Evolutionary conservation across 2,797 vertebrate genomes (phyloP).

Genomic region (Sternotherus odoratus): DNA sequence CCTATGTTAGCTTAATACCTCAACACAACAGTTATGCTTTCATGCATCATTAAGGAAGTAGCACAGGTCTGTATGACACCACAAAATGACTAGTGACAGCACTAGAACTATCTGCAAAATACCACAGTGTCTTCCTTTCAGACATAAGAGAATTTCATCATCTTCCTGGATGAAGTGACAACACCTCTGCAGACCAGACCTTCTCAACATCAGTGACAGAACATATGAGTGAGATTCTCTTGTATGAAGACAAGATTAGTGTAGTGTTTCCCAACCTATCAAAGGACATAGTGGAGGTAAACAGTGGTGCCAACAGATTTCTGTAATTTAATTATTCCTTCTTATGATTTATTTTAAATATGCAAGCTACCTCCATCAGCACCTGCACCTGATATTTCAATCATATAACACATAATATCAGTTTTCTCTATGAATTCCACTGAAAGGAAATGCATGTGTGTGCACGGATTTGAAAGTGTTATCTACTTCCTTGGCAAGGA

Average conservation of each 20-base stretch:
- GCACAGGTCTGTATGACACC: background rate
- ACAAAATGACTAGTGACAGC: background rate
- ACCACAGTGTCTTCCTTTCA: background rate
- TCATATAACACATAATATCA: background rate
- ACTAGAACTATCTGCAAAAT: background rate
- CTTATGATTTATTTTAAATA: background rate
- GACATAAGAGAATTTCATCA: background rate
- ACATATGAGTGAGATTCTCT: background rate
- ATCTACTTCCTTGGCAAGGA: background rate
- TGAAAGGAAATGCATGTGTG: background rate
- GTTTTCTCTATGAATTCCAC: background rate
- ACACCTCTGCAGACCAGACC: background rate
- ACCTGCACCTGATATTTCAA: rapidly evolving
- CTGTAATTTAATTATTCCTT: background rate
- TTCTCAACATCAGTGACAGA: background rate
- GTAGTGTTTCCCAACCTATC: background rate
- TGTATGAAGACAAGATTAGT: background rate
- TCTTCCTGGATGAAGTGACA: conserved; percentile 23
- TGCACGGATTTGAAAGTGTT: background rate
- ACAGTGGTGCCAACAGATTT: background rate
- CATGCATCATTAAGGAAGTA: rapidly evolving
- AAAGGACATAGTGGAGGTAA: background rate
- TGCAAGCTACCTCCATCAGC: background rate
- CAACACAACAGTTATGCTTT: background rate
- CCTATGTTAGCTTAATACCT: background rate